These are phyloP conservation scores for Rotaria socialis DNA, from an alignment of 2,888 invertebrate genomes.

Conservation along the genomic window DNA sequence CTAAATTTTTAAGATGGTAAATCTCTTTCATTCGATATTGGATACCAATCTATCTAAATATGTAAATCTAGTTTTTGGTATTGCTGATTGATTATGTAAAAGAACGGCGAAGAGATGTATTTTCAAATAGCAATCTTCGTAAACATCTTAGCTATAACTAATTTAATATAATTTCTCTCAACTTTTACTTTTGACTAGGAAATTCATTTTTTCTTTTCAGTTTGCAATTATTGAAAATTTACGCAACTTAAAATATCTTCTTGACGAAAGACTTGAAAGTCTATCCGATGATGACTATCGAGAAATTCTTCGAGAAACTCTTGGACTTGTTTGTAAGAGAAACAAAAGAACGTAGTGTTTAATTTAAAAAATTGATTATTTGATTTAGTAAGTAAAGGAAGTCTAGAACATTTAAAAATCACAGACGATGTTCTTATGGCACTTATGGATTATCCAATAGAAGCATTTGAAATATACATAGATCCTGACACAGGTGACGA, in stretches of 20 bases:
- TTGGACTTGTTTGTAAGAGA: neutral
- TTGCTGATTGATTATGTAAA: too few species aligned
- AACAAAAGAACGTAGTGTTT: too few species aligned
- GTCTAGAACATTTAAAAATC: constrained; percentile 39
- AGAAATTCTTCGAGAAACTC: neutral
- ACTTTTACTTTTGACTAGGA: too few species aligned
- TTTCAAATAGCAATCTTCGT: too few species aligned
- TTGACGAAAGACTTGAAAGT: neutral
- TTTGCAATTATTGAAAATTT: neutral
- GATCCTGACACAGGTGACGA: constrained; percentile 41
- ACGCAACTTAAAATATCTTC: neutral
- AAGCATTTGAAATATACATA: constrained; percentile 41
- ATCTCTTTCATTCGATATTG: too few species aligned
- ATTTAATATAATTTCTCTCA: too few species aligned
- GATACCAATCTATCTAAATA: too few species aligned
- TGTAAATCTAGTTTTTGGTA: too few species aligned
- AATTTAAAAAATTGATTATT: neutral
- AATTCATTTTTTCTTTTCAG: neutral
- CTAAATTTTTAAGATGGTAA: too few species aligned
- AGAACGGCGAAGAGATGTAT: too few species aligned
- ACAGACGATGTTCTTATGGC: constrained; percentile 40
- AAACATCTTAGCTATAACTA: too few species aligned
- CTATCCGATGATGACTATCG: neutral
- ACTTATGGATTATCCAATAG: constrained; percentile 37
- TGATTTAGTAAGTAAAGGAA: constrained; percentile 36